Percentiles rank a stretch among this genome's conserved stretches.
Evolutionary conservation across 2,113 vertebrate species (phyloP).

Genomic region (Ifrita kowaldi): DNA sequence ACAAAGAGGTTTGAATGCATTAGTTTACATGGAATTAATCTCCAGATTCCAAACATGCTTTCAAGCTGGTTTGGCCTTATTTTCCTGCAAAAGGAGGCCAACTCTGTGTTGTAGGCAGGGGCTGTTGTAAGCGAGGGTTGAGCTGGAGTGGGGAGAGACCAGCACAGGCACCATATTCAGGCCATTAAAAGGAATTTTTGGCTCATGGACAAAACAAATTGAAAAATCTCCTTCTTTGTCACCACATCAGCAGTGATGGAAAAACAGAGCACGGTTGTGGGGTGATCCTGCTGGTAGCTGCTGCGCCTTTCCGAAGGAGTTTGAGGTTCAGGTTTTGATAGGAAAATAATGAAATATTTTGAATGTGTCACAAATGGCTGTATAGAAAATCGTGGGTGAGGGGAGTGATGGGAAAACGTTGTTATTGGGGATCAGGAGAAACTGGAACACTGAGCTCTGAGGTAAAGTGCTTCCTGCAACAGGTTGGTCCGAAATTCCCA

Average conservation of each 20-base stretch:
- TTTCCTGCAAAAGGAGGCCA: constrained; percentile 43
- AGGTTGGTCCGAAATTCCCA: neutral
- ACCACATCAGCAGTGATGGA: neutral
- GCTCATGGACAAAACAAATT: constrained; percentile 25
- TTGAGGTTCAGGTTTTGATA: neutral
- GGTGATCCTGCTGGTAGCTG: neutral
- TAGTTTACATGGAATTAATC: constrained; percentile 48
- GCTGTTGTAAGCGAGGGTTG: neutral
- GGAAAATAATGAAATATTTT: neutral
- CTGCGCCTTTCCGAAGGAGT: rapidly evolving
- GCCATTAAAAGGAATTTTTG: constrained; percentile 32
- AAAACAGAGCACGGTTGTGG: neutral
- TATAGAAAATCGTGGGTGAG: neutral
- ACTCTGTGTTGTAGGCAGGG: neutral
- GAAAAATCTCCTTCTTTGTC: constrained; percentile 42
- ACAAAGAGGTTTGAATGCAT: constrained; percentile 8
- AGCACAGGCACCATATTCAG: constrained; percentile 12
- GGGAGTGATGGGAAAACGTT: neutral
- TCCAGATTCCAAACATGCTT: constrained; percentile 61
- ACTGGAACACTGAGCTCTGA: neutral
- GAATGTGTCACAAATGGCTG: neutral
- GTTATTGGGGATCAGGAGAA: rapidly evolving
- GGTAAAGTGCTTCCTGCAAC: neutral
- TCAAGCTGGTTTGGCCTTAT: constrained; percentile 45
- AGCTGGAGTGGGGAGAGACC: neutral